Base-by-base conservation (phyloP, 2,113 vertebrate genomes). In the Oryzias woworae region DNA sequence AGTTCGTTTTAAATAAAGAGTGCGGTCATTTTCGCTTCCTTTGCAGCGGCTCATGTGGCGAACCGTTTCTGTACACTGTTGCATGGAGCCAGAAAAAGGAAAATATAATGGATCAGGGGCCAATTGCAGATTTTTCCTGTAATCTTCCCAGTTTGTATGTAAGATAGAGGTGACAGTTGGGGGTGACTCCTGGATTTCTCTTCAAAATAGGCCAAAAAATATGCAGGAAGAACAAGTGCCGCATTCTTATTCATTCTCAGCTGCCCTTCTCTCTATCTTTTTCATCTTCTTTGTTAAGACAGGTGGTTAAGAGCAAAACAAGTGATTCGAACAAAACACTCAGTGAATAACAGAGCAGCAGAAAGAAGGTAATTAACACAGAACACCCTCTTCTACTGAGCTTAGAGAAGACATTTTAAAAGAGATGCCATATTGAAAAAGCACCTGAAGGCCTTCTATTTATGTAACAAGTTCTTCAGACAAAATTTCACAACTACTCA, bases 311-410 rank as follows among this genome's bases (percentile, higher is more conserved):
- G 73, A 77, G 62, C 58, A 55, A 80, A 81, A 81, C 75, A 76
- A 86, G 70, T 26, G 52, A 72, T 64, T 72, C 58, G 66, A 84
- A 81, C 61, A 70, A 55, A 80, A 69, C 68, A 78, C 76, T 85
- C 74, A 76, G 55, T 71, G 72, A 77, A 78, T 62, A 84, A 76
- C 77, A 57, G 59, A 64, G 71, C 53, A 63, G 64, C 73, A 74
- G 62, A 76, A 70, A 85, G 52, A 76, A 76, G 72, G 41, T 69
- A 85, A 87, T 85, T 85, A 84, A 76, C 69, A 78, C 78, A 64
- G 75, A 81, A 83, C 55, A 68, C 52, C 56, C 43, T 73, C 66
- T 77, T 83, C 52, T 73, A 54, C 53, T 41, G 12, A 65, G 20
- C 51, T 62, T 22, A 26, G 50, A 64, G 72, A 69, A 69, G 14